Conservation (phyloP, 2,113 vertebrate species). For the Tachysurus vachellii region DNA sequence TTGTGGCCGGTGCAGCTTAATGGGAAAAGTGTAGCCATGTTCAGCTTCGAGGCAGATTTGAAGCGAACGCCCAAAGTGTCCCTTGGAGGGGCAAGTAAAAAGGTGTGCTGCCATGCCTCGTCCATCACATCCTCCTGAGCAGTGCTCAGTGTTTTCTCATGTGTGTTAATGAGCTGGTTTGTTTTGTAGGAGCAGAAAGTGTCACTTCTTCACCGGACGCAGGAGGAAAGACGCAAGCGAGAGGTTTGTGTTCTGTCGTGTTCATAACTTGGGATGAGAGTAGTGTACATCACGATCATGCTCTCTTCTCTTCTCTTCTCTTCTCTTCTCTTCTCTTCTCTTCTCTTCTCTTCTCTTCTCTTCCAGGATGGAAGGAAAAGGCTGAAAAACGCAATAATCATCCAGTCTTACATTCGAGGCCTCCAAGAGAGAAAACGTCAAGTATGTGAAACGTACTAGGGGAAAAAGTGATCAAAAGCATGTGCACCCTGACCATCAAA, state of each 20-base stretch:
- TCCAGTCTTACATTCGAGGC: constrained; percentile 94
- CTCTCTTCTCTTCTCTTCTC: background rate
- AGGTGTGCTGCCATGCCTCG: constrained; percentile 72
- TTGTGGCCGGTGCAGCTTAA: constrained; percentile 65
- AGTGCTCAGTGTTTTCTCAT: background rate
- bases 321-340: too few relatives aligned
- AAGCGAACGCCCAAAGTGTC: constrained; percentile 97
- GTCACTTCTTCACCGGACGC: constrained; percentile 93
- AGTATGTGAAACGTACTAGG: constrained; percentile 67
- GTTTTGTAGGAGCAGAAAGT: constrained; percentile 90
- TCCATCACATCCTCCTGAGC: background rate
- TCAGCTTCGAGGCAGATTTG: constrained; percentile 98
- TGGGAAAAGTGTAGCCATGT: constrained; percentile 92
- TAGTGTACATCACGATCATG: background rate
- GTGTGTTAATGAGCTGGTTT: background rate
- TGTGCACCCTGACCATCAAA: background rate
- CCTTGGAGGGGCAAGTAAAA: constrained; percentile 93
- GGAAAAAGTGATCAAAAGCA: background rate
- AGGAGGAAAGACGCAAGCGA: constrained; percentile 95
- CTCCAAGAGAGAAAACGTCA: constrained; percentile 92
- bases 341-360: background rate
- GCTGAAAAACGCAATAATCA: constrained; percentile 93
- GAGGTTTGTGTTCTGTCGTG: constrained; percentile 76
- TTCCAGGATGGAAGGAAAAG: constrained; percentile 90
- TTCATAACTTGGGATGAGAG: background rate